Percentiles rank a stretch among this genome's conserved stretches.
Conservation (phyloP, 1,140 invertebrate genomes). For the Leptonema lineaticorne region DNA sequence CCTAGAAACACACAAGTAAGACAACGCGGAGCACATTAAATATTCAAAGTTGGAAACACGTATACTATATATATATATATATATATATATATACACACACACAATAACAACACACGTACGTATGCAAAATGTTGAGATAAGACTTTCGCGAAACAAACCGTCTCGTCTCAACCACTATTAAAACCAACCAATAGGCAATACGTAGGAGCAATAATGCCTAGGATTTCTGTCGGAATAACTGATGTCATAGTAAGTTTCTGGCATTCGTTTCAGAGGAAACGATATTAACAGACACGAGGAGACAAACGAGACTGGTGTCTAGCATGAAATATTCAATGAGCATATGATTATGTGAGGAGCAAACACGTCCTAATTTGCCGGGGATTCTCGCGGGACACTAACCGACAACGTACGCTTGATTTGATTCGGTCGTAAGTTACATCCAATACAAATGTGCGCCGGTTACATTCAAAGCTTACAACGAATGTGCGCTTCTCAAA, state of each 20-base stretch:
- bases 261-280: no score
- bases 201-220: neutral
- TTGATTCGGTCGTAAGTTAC: neutral
- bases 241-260: no score
- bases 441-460: no score
- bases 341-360: conserved; percentile 3
- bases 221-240: no score
- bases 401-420: neutral
- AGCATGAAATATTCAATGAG: conserved; percentile 14
- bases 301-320: neutral
- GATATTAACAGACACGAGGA: no score
- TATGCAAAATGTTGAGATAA: no score
- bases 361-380: neutral
- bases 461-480: no score
- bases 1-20: no score
- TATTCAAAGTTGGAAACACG: neutral
- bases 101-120: neutral
- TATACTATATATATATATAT: no score
- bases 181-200: neutral
- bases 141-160: neutral
- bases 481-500: no score
- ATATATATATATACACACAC: no score
- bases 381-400: neutral
- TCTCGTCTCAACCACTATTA: neutral
- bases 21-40: neutral